Percentiles rank a stretch among this genome's conserved stretches.
Conservation (phyloP, 1,140 invertebrate genomes). For the Zaprionus tsacasi region DNA sequence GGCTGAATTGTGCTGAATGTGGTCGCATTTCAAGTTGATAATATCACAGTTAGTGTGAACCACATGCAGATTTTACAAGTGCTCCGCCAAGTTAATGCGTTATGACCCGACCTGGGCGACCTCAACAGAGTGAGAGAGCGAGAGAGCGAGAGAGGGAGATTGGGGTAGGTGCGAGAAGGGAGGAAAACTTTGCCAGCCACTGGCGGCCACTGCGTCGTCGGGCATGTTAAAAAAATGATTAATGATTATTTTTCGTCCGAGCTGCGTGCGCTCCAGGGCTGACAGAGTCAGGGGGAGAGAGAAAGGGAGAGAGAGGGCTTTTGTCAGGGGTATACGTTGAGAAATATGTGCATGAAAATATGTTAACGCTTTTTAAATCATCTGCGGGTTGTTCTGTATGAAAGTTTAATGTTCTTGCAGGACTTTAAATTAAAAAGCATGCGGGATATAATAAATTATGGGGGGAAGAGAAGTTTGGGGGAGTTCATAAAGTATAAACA, state of each 20-base stretch:
- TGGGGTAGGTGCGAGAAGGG: background rate
- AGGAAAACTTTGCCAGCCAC: constrained; percentile 51
- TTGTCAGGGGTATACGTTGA: background rate
- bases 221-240: constrained; percentile 76
- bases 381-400: constrained; percentile 41
- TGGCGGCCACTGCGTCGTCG: constrained; percentile 34
- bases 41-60: constrained; percentile 61
- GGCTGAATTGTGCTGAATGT: constrained; percentile 18
- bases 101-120: constrained; percentile 39
- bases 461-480: background rate
- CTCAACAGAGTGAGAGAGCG: background rate
- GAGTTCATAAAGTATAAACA: constrained; percentile 1
- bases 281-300: background rate
- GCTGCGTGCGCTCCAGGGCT: constrained; percentile 48
- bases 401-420: constrained; percentile 40
- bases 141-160: background rate
- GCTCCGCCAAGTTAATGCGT: constrained; percentile 70
- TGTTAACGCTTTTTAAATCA: constrained; percentile 81
- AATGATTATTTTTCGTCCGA: constrained; percentile 68
- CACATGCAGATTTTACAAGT: constrained; percentile 60
- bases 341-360: constrained; percentile 61
- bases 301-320: background rate
- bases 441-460: constrained; percentile 40
- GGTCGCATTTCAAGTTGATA: constrained; percentile 73
- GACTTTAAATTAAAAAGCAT: constrained; percentile 38